Conservation (phyloP, 2,888 invertebrate genomes). For the Cancer borealis region DNA sequence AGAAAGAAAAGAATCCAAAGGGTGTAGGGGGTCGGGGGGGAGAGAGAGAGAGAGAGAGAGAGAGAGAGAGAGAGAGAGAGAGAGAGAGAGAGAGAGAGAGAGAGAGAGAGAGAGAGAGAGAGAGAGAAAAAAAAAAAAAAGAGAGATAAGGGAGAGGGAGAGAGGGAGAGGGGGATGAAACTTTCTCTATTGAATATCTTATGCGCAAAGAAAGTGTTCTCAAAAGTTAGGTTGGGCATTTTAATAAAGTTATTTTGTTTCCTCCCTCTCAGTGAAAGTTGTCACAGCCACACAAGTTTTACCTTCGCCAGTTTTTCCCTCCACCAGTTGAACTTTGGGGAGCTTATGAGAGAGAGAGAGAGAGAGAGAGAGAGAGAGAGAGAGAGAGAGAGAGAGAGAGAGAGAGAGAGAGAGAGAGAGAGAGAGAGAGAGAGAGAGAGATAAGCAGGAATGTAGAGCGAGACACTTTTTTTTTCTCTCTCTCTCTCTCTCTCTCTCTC, state of each 20-base stretch:
- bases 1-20: too few relatives aligned
- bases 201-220: conserved; percentile 9
- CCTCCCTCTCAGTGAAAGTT: background rate
- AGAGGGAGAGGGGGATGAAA: background rate
- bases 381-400: background rate
- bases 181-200: background rate
- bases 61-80: too few relatives aligned
- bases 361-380: too few relatives aligned
- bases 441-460: background rate
- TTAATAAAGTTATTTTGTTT: conserved; percentile 1
- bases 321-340: conserved; percentile 20
- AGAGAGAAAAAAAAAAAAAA: too few relatives aligned
- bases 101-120: too few relatives aligned
- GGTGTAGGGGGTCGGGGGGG: too few relatives aligned
- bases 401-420: too few relatives aligned
- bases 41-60: too few relatives aligned
- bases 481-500: background rate
- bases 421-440: background rate
- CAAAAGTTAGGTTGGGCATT: background rate
- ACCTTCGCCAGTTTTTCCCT: background rate
- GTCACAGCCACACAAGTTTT: background rate
- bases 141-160: too few relatives aligned
- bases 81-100: too few relatives aligned
- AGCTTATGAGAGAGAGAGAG: background rate
- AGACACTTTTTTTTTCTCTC: background rate